A percentile compares a stretch with the other conserved stretches of the same genome.
phyloP scores from a whole-genome alignment of 2,888 invertebrate genomes.

The Phytoseiulus persimilis region DNA sequence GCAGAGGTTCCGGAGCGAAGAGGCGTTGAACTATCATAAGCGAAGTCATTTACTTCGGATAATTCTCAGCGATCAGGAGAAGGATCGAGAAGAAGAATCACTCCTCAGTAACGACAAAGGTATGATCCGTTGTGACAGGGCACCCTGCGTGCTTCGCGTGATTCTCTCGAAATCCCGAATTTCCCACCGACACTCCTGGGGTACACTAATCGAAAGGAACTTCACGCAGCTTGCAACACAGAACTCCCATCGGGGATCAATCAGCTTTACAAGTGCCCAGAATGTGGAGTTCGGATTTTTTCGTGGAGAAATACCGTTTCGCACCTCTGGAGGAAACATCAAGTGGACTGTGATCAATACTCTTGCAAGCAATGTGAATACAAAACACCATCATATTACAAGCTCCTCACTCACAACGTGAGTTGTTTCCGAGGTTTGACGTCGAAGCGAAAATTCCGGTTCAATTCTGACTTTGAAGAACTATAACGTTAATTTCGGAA shows the following conservation, averaged over 20 bases:
- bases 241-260: constrained; percentile 42
- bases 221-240: not conserved
- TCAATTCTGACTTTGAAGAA: no score
- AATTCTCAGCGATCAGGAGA: constrained; percentile 15
- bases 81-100: constrained; percentile 14
- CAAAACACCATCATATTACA: constrained; percentile 48
- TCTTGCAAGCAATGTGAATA: constrained; percentile 48
- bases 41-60: constrained; percentile 16
- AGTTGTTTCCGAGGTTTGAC: not conserved
- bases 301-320: constrained; percentile 60
- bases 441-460: not conserved
- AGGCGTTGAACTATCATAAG: constrained; percentile 22
- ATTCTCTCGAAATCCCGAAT: not conserved
- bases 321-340: constrained; percentile 64
- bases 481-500: no score
- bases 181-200: not conserved
- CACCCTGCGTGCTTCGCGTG: no score
- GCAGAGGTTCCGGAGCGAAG: constrained; percentile 8
- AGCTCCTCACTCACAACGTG: constrained; percentile 53
- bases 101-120: constrained; percentile 31
- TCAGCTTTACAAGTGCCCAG: constrained; percentile 47
- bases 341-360: constrained; percentile 52
- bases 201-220: not conserved
- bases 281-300: constrained; percentile 47
- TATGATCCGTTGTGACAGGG: no score